Evolutionary conservation across 1,140 invertebrate species (phyloP).

Genomic region (Hyles euphorbiae): DNA sequence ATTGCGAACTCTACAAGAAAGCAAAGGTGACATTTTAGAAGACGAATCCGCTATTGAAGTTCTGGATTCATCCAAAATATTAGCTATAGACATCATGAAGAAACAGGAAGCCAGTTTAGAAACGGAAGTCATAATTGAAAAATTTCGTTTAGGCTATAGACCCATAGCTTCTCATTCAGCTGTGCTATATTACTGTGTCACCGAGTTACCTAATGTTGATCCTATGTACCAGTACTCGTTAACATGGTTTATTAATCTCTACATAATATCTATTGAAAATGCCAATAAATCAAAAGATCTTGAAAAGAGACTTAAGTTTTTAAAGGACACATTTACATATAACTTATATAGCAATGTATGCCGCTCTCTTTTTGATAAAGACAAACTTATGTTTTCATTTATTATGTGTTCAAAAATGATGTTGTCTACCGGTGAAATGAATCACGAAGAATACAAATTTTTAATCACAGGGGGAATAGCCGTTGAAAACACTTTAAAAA

Average conservation of each 20-base stretch:
- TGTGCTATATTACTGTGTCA: slow-evolving; percentile 93
- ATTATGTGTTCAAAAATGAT: slow-evolving; percentile 88
- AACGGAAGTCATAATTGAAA: slow-evolving; percentile 85
- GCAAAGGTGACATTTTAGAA: slow-evolving; percentile 93
- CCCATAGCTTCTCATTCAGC: slow-evolving; percentile 91
- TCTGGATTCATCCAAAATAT: slow-evolving; percentile 89
- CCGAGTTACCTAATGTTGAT: slow-evolving; percentile 93
- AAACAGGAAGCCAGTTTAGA: slow-evolving; percentile 87
- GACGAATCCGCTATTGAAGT: slow-evolving; percentile 93
- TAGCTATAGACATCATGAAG: slow-evolving; percentile 87
- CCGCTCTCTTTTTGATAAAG: slow-evolving; percentile 95
- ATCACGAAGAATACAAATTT: slow-evolving; percentile 86
- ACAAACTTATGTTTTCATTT: slow-evolving; percentile 95
- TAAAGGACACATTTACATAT: slow-evolving; percentile 90
- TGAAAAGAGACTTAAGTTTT: slow-evolving; percentile 81
- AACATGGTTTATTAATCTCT: slow-evolving; percentile 95
- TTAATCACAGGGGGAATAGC: slow-evolving; percentile 89
- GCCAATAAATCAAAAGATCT: slow-evolving; percentile 89
- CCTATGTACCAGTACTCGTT: slow-evolving; percentile 97
- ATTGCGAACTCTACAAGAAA: slow-evolving; percentile 88
- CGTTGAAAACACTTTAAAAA: slow-evolving; percentile 81
- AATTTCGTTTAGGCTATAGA: slow-evolving; percentile 87
- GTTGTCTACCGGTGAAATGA: slow-evolving; percentile 81
- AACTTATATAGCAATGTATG: slow-evolving; percentile 94
- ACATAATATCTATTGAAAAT: slow-evolving; percentile 90